A percentile compares a stretch with the other conserved stretches of the same genome.
Evolutionary conservation across 2,797 vertebrate genomes (phyloP).

Genomic region (Myripristis murdjan): DNA sequence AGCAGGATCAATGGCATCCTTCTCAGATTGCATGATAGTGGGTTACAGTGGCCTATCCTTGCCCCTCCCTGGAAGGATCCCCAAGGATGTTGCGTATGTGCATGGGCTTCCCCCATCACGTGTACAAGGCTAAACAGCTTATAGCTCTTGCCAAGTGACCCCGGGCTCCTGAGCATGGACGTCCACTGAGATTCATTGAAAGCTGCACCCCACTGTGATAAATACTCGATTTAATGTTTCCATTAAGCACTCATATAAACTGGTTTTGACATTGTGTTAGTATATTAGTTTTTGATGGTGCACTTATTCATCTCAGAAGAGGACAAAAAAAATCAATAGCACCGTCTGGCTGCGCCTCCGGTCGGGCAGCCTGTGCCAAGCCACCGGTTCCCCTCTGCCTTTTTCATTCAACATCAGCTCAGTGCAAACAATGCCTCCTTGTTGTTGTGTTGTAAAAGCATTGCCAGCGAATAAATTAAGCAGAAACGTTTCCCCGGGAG

Average conservation of each 20-base stretch:
- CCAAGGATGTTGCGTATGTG: conserved; percentile 55
- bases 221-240: conserved; percentile 51
- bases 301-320: conserved; percentile 53
- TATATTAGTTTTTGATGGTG: conserved; percentile 46
- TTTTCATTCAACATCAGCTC: conserved; percentile 23
- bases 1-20: conserved; percentile 25
- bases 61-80: conserved; percentile 60
- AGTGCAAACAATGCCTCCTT: not conserved
- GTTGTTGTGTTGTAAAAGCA: conserved; percentile 29
- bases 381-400: not conserved
- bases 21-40: conserved; percentile 9
- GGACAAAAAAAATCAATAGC: conserved; percentile 69
- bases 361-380: conserved; percentile 45
- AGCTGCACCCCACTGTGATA: conserved; percentile 24
- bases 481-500: not conserved
- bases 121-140: conserved; percentile 50
- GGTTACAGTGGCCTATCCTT: conserved; percentile 10
- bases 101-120: conserved; percentile 67
- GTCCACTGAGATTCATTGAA: conserved; percentile 32
- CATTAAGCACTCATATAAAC: conserved; percentile 58
- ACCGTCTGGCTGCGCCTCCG: conserved; percentile 62
- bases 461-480: not conserved
- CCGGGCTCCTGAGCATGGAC: conserved; percentile 28
- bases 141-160: conserved; percentile 51
- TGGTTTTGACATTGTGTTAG: conserved; percentile 50